A percentile compares a stretch with the other conserved stretches of the same genome.
Conservation (phyloP, 2,113 vertebrate genomes). For the Mirounga angustirostris region DNA sequence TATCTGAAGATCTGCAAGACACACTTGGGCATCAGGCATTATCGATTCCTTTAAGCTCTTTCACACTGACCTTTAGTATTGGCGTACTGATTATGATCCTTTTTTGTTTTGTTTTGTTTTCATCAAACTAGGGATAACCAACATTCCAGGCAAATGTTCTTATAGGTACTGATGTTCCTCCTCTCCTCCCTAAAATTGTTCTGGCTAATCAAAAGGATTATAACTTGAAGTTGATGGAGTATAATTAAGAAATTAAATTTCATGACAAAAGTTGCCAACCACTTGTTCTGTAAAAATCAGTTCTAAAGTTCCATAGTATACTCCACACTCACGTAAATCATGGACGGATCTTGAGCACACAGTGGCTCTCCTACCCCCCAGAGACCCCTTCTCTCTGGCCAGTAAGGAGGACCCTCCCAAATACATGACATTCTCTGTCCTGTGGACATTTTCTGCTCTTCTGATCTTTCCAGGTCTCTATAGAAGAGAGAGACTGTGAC, state of each 20-base stretch:
- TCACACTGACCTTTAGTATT: not conserved
- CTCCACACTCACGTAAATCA: no score
- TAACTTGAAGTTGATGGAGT: not conserved
- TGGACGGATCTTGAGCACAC: fast-evolving
- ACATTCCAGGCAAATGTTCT: not conserved
- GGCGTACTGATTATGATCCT: not conserved
- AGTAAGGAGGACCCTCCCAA: not conserved
- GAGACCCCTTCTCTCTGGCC: not conserved
- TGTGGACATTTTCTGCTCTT: not conserved
- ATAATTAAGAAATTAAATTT: not conserved
- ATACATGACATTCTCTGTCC: not conserved
- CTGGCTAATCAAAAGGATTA: not conserved
- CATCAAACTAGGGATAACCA: not conserved
- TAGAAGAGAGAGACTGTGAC: not conserved
- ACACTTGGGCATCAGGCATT: no score
- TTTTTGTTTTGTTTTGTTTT: not conserved
- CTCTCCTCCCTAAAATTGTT: not conserved
- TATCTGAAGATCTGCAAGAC: no score
- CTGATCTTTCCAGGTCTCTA: not conserved
- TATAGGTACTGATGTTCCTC: not conserved
- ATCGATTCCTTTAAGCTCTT: not conserved
- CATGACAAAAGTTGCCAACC: not conserved
- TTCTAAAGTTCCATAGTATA: no score
- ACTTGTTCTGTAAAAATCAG: not conserved
- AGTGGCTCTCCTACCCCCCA: not conserved